Base-by-base conservation (phyloP, 2,888 invertebrate genomes). In the Patella ulyssiponensis region DNA sequence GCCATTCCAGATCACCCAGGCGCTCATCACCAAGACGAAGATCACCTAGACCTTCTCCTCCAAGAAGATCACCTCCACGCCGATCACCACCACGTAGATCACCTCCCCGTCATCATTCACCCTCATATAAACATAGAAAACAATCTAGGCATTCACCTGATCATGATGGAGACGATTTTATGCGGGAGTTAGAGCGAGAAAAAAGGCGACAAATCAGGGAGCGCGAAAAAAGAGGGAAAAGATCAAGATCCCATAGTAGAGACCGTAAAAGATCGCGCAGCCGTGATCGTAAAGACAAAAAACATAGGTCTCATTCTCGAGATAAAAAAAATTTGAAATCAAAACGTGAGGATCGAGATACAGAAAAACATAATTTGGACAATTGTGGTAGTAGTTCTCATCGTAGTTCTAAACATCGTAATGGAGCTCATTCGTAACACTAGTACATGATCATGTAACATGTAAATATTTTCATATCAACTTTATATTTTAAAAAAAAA, bases 181-280 rank as follows among this genome's bases (percentile, higher is more conserved):
- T 87, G 9, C 77, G 84, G 71, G 87, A 88, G 56, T 75, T 89
- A 23, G 87, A 86, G 56, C 79, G 84, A 64, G 89, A 89, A 75
- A 80, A 83, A 27, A 85, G 86, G 20, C 79, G 89, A 15, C 89
- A 89, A 79, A 83, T 81, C n/a, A 77, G 86, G 44, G 85, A 87
- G 64, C 83, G 80, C 71, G 86, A 86, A 51, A 53, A 70, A 12
- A 71, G 71, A 7, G 20, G 73, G 52, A 77, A 77, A 23, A 54
- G 74, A 52, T 69, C 44, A n/a, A 71, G 71, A 51, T 51, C 70
- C 4, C 20, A 74, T 53, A 53, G 56, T 58, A 23, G 71, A 33
- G 76, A 76, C 12, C 78, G 77, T 73, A 79, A 80, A 52, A 73
- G 78, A 71, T 82, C 82, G 12, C 71, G 76, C n/a, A 77, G 74